A percentile compares a stretch with the other conserved stretches of the same genome.
These are phyloP conservation scores for Poecilia picta DNA, from an alignment of 2,797 vertebrate genomes.

Conservation along the genomic window DNA sequence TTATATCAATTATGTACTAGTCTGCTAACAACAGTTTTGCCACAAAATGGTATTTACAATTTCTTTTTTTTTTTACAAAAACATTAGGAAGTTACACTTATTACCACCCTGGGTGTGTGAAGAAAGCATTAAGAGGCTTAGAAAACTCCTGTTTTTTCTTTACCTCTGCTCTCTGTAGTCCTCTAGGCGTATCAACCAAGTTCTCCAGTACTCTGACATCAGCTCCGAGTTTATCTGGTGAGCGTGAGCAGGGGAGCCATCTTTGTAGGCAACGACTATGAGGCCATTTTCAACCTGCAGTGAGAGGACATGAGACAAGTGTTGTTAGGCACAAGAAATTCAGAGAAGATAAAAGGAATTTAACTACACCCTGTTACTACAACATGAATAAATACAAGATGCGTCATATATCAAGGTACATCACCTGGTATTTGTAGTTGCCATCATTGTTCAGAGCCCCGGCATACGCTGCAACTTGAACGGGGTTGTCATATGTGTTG, in stretches of 20 bases:
- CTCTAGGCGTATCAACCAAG: slow-evolving; percentile 91
- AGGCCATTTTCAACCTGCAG: slow-evolving; percentile 90
- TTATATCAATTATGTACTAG: background rate
- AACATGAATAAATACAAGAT: background rate
- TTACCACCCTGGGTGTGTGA: background rate
- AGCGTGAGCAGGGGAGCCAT: slow-evolving; percentile 89
- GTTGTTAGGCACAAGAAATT: background rate
- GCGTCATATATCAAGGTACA: background rate
- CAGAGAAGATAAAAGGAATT: background rate
- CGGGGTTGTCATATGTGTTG: slow-evolving; percentile 94
- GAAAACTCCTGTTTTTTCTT: slow-evolving; percentile 10
- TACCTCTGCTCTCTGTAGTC: slow-evolving; percentile 81
- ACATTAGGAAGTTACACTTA: background rate
- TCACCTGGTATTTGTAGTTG: slow-evolving; percentile 93
- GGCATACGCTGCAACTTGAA: slow-evolving; percentile 93
- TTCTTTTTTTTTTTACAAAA: background rate
- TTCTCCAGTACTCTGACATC: slow-evolving; percentile 88
- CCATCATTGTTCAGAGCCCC: slow-evolving; percentile 91
- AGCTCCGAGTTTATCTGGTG: slow-evolving; percentile 85
- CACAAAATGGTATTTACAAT: background rate
- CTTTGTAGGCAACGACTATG: slow-evolving; percentile 95
- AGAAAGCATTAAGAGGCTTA: background rate
- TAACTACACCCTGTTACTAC: background rate
- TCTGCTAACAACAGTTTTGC: background rate
- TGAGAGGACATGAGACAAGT: background rate